Evolutionary conservation across 2,113 vertebrate species (phyloP).

Genomic region (Phrynosoma blainvillii): DNA sequence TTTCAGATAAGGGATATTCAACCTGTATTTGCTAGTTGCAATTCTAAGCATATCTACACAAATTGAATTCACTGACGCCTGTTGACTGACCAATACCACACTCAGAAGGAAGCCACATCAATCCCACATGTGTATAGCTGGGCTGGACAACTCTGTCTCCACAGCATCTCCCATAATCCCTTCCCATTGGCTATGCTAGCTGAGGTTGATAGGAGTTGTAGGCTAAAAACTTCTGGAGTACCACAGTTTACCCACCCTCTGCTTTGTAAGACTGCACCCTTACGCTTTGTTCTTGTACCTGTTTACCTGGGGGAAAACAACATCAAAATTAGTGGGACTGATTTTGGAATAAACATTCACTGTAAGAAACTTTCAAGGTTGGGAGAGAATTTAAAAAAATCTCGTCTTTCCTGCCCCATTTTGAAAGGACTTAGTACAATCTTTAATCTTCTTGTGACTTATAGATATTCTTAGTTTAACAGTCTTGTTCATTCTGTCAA

Average conservation of each 20-base stretch:
- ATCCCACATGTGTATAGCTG: background rate
- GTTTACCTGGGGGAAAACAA: background rate
- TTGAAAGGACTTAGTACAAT: background rate
- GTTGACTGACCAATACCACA: background rate
- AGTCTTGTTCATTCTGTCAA: background rate
- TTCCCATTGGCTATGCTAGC: background rate
- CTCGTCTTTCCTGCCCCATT: background rate
- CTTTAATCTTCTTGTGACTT: background rate
- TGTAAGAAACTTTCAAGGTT: background rate
- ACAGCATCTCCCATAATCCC: background rate
- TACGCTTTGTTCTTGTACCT: background rate
- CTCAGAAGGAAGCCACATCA: background rate
- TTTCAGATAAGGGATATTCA: too few relatives aligned
- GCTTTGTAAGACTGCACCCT: background rate
- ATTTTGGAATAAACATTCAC: background rate
- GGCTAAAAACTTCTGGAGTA: background rate
- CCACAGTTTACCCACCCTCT: background rate
- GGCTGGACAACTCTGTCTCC: background rate
- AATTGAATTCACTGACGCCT: too few relatives aligned
- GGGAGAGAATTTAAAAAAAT: constrained; percentile 11
- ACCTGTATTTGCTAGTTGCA: constrained; percentile 12
- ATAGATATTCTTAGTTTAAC: background rate
- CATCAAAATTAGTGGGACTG: background rate
- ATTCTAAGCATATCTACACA: background rate
- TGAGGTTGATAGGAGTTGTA: background rate